These are phyloP conservation scores for Eleutherodactylus coqui DNA, from an alignment of 2,797 vertebrate genomes.

Conservation along the genomic window DNA sequence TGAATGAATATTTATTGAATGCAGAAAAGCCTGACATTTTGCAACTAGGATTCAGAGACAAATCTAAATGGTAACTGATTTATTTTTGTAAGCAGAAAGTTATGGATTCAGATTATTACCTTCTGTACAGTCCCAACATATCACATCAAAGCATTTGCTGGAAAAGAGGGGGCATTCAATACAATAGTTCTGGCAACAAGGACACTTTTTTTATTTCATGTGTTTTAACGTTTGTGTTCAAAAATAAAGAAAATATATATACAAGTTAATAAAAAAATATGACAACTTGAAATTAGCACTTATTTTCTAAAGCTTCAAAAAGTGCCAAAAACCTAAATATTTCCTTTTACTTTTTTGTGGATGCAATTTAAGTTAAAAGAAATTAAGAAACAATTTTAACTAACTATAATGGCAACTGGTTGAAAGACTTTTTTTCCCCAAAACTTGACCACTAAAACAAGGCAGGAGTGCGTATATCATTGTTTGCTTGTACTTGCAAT, in stretches of 20 bases:
- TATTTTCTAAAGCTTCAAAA: constrained; percentile 38
- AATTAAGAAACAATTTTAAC: not conserved
- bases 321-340: constrained; percentile 26
- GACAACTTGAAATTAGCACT: constrained; percentile 47
- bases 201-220: constrained; percentile 44
- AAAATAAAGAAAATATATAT: constrained; percentile 7
- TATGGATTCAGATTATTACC: constrained; percentile 29
- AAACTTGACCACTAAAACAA: not conserved
- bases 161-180: constrained; percentile 17
- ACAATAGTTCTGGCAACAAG: constrained; percentile 26
- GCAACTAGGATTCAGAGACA: constrained; percentile 26
- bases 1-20: constrained; percentile 52
- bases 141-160: not conserved
- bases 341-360: constrained; percentile 8
- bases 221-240: constrained; percentile 48
- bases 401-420: not conserved
- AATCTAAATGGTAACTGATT: constrained; percentile 20
- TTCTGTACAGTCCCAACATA: constrained; percentile 27
- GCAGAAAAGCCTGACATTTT: constrained; percentile 16
- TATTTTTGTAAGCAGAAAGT: constrained; percentile 56
- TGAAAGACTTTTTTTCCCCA: not conserved
- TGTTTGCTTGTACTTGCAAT: not conserved
- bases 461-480: not conserved
- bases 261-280: constrained; percentile 26
- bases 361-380: constrained; percentile 2